Conservation (phyloP, 2,797 vertebrate genomes). For the Rhinogobio ventralis region DNA sequence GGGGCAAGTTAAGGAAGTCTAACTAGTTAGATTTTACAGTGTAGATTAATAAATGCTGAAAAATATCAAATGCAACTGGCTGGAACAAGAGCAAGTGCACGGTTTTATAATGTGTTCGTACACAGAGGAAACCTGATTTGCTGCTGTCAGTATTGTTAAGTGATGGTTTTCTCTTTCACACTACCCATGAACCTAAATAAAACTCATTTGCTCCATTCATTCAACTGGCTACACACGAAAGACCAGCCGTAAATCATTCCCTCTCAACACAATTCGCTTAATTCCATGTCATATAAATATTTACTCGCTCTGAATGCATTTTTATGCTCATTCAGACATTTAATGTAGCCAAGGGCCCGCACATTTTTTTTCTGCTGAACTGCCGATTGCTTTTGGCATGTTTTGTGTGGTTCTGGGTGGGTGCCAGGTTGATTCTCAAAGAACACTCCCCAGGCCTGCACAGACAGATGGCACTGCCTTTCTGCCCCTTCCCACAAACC, state of each 20-base stretch:
- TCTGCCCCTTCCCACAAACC: slow-evolving; percentile 57
- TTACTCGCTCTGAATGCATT: slow-evolving; percentile 3
- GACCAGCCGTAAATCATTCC: slow-evolving; percentile 38
- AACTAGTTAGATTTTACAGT: too few species aligned
- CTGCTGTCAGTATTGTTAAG: slow-evolving; percentile 20
- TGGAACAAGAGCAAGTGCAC: slow-evolving; percentile 3
- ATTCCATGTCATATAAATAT: slow-evolving; percentile 33
- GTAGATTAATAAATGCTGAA: not conserved
- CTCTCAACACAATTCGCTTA: slow-evolving; percentile 4
- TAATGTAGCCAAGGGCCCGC: not conserved
- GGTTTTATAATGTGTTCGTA: not conserved
- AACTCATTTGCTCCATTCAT: not conserved
- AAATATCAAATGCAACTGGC: not conserved
- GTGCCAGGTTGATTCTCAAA: slow-evolving; percentile 69
- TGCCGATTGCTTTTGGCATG: slow-evolving; percentile 67
- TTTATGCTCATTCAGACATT: slow-evolving; percentile 9
- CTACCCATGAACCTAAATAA: slow-evolving; percentile 16
- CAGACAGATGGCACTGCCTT: slow-evolving; percentile 64
- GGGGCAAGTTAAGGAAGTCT: too few species aligned
- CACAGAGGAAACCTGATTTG: not conserved
- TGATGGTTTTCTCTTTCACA: slow-evolving; percentile 23
- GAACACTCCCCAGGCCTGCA: slow-evolving; percentile 64
- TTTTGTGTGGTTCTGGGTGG: slow-evolving; percentile 69
- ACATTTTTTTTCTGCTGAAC: slow-evolving; percentile 65
- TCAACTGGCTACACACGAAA: not conserved